Evolutionary conservation across 1,140 invertebrate species (phyloP), one percentile per base, ranked within the genome.

Genomic region (Adelges cooleyi): DNA sequence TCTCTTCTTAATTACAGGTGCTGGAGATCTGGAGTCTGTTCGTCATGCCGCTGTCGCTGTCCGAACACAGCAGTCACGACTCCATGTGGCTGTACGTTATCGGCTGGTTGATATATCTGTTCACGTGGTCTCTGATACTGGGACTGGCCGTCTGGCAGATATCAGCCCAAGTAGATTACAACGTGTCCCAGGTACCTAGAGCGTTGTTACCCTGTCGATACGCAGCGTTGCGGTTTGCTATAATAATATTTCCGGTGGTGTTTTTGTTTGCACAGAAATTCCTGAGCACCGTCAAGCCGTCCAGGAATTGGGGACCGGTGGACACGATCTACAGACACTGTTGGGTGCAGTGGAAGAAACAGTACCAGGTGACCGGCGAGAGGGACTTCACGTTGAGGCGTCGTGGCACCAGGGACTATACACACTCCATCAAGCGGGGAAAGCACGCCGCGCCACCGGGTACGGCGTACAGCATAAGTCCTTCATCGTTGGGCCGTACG

Each of bases 241-340:
- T 25, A 38, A 56, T 10, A 52, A 2, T 27, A 23, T 65, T 27
- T 65, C 66, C 25, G 33, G 36, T 67, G 15, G 22, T 3, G 33
- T 52, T 42, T 48, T n/a, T 33, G 5, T n/a, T n/a, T n/a, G n/a
- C n/a, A n/a, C 73, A 83, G 81, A 82, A 81, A 75, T 71, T 82
- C 44, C 75, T 76, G 71, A 77, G 78, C 48, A 78, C 80, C 17
- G 75, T 81, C 49, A 78, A 76, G 70, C 80, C 80, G 17, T 79
- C 80, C 0, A 73, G 80, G 5, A 80, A 82, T 65, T 83, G 81
- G 81, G 81, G 81, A 11, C 81, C 81, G 13, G 76, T 78, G 11
- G 81, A 83, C 67, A 80, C 81, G 11, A 81, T 82, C 65, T 76
- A 78, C 23, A 74, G 80, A n/a, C 79, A 82, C 70, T 80, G 78